Base-by-base conservation (phyloP, 2,797 vertebrate species). In the Trematomus bernacchii region DNA sequence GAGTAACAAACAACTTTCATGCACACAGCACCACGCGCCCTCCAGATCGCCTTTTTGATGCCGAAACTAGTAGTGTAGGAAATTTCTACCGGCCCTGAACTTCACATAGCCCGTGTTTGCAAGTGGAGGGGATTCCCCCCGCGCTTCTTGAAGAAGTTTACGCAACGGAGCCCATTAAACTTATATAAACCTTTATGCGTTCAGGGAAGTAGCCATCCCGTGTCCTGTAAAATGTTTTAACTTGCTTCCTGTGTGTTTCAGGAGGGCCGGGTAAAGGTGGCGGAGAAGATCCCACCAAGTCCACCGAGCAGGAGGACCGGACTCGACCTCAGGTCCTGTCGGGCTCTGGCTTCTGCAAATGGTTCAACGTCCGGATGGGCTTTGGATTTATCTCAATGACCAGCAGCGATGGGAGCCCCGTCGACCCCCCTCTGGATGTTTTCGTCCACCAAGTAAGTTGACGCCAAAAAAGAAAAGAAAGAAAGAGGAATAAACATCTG, bases 281-380 rank as follows among this genome's bases (percentile, higher is more conserved):
- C 82, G 96, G 86, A 81, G 97, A 97, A 89, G 96, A 97, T 88
- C 94, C 95, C 89, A 95, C 95, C 91, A 96, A 96, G 95, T 94
- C 95, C 95, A 90, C 93, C 65, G 97, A 96, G 92, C 96, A 93
- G 85, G 95, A 96, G 87, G 96, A 95, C 64, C 93, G 97, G 92
- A 94, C 94, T 77, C 96, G 96, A 88, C 93, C 95, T 91, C 97
- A 96, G 92, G 80, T 97, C 95, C 94, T 96, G 94, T 95, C 95
- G 76, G 98, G 98, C 89, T 95, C 96, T 74, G 98, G 98, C 93
- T 96, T 97, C 95, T 99, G 98, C 94, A 99, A 99, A 85, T 99
- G 98, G 98, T 99, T 99, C 94, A 99, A 99, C 91, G 98, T 99
- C 89, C 97, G 98, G 69, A 99, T 99, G 98, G 98, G 98, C 77